These are phyloP conservation scores for Pocota personata DNA, from an alignment of 2,888 invertebrate species.

Conservation along the genomic window DNA sequence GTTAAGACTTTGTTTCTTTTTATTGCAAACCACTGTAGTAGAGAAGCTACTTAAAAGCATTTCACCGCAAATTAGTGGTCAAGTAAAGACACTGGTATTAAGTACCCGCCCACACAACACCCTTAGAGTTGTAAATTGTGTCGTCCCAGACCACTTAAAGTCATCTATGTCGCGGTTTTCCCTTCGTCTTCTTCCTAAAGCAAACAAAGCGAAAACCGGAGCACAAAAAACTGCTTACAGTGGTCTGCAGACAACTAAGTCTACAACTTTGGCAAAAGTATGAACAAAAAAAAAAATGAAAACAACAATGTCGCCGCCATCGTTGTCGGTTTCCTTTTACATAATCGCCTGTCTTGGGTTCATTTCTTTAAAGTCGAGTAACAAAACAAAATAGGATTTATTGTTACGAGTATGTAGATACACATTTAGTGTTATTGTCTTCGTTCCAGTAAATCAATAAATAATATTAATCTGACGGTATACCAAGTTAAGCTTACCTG, in stretches of 20 bases:
- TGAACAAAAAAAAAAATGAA: constrained; percentile 26
- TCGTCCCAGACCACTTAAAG: constrained; percentile 37
- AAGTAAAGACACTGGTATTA: constrained; percentile 8
- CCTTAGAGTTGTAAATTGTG: constrained; percentile 30
- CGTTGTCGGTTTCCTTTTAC: constrained; percentile 45
- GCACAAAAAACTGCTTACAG: constrained; percentile 27
- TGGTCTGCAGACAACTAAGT: constrained; percentile 30
- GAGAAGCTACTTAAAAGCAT: constrained; percentile 20
- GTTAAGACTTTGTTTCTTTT: background rate
- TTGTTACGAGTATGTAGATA: background rate
- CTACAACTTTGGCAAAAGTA: constrained; percentile 26
- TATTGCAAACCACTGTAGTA: background rate
- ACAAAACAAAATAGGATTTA: constrained; percentile 30
- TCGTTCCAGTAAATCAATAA: constrained; percentile 29
- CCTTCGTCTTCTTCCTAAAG: constrained; percentile 10
- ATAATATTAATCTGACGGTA: background rate
- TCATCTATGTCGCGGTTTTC: constrained; percentile 17
- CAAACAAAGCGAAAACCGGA: constrained; percentile 29
- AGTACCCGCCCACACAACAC: background rate
- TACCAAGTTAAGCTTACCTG: constrained; percentile 86
- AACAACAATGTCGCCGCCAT: constrained; percentile 2
- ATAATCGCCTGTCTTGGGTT: constrained; percentile 36
- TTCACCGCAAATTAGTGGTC: constrained; percentile 36
- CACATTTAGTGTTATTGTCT: background rate
- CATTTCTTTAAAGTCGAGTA: constrained; percentile 2